phyloP scores from a whole-genome alignment of 2,888 invertebrate genomes.

The Yponomeuta malinellus region DNA sequence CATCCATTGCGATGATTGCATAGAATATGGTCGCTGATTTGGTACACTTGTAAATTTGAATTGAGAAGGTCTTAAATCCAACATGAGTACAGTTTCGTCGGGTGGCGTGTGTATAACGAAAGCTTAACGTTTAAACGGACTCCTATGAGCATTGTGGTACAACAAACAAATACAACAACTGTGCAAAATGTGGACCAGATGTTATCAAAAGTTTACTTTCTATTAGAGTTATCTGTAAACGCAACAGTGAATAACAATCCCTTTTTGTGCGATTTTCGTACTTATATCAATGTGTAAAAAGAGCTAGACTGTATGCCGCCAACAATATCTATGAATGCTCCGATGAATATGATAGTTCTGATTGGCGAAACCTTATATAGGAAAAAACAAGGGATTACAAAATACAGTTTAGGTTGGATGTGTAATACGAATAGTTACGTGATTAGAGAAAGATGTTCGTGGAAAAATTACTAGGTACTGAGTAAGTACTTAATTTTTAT shows the following conservation, averaged over 20 bases:
- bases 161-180: background rate
- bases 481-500: background rate
- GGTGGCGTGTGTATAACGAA: no score
- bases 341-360: slow-evolving; percentile 37
- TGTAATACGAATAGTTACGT: background rate
- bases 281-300: background rate
- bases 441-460: background rate
- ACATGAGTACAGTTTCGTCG: no score
- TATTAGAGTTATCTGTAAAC: slow-evolving; percentile 32
- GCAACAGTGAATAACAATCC: slow-evolving; percentile 33
- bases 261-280: slow-evolving; percentile 27
- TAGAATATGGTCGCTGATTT: no score
- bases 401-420: background rate
- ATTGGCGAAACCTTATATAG: background rate
- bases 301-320: no score
- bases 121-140: no score
- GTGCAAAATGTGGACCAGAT: slow-evolving; percentile 27
- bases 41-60: no score
- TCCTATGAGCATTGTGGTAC: background rate
- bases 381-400: slow-evolving; percentile 5
- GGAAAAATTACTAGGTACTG: background rate
- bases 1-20: no score
- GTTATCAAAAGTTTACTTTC: slow-evolving; percentile 24
- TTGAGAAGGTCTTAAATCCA: no score
- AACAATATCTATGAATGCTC: slow-evolving; percentile 29